Evolutionary conservation across 2,888 invertebrate species (phyloP), one percentile per base, ranked within the genome.

Genomic region (Sphaeridia pumilis): DNA sequence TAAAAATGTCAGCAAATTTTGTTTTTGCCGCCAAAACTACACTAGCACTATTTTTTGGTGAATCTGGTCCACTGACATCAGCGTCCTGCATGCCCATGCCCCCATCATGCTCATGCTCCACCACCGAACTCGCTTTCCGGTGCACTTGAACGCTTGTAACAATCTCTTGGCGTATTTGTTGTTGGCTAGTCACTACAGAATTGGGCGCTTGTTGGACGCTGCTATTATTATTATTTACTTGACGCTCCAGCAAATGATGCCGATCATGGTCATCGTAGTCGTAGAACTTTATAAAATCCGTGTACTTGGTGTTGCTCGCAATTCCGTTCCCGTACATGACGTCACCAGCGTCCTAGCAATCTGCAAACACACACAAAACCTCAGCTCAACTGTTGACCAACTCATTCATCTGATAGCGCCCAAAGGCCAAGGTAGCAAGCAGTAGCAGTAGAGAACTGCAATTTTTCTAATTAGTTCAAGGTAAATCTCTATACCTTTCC

Each of bases 1-100:
- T 51, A 52, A 62, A 62, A 28, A 62, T 50, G 20, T 62, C 58
- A 38, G 60, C 44, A 49, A 60, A 62, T 48, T 62, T 62, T 42
- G 58, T 60, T 45, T 54, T 10, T 21, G 17, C 24, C n/a, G n/a
- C n/a, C 24, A 31, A 31, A 47, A 46, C 26, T n/a, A 28, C 22
- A 4, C 34, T 14, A 42, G 34, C n/a, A 25, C 27, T 38, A 27
- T 42, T 31, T 14, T 10, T 38, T 35, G 14, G 20, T 26, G 24
- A 28, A 46, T 43, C 25, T 31, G 26, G 20, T n/a, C 35, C 47
- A 26, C 31, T 14, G 42, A 28, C 45, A 22, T 10, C 46, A 12
- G 38, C 46, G 10, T 44, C 44, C 28, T 24, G 24, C 10, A 43
- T 21, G 5, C 20, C 10, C 7, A 7, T 43, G 4, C 24, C 44